Base-by-base conservation (phyloP, 2,888 invertebrate species). In the Sinelater perroti region DNA sequence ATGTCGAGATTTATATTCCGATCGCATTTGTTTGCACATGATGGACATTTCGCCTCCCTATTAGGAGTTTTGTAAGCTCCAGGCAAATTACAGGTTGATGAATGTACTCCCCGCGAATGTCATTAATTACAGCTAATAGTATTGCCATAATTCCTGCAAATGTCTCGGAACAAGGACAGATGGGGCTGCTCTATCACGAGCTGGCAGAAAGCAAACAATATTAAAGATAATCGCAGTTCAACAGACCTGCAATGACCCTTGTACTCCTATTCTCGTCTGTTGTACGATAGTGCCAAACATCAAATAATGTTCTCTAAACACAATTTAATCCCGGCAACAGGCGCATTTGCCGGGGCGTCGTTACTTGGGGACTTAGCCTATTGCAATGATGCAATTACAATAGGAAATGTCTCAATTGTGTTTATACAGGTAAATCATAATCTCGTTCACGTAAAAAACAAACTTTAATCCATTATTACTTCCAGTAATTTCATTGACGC, bases 221-320 rank as follows among this genome's bases (percentile, higher is more conserved):
- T 40, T 40, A 40, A 2, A 7, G 40, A 40, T 40, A 40, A 38
- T 40, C 24, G 40, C 40, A 28, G 56, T 50, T 56, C 56, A 56
- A 56, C 26, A 56, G 50, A 56, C 56, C 44, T 44, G 14, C 44
- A 51, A 44, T 50, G 50, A 45, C 44, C 56, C 45, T 56, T 56
- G 56, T 44, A 36, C 56, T 42, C 56, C 18, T 40, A 52, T 52
- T 31, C 20, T 17, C 20, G 51, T 30, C 52, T 31, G 21, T 42
- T 17, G 17, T 3, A 10, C 24, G 26, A 36, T 26, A 50, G 14
- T 5, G 14, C 26, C 26, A 20, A 21, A 21, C 24, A 20, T 18
- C 14, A 40, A 18, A 18, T 10, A 5, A 16, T 16, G 5, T n/a
- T 35, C 6, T 2, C 16, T n/a, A 10, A 18, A 20, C 11, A 20